Percentiles rank a stretch among this genome's conserved stretches.
Evolutionary conservation across 2,113 vertebrate genomes (phyloP).

Genomic region (Notarius lentiginosus): DNA sequence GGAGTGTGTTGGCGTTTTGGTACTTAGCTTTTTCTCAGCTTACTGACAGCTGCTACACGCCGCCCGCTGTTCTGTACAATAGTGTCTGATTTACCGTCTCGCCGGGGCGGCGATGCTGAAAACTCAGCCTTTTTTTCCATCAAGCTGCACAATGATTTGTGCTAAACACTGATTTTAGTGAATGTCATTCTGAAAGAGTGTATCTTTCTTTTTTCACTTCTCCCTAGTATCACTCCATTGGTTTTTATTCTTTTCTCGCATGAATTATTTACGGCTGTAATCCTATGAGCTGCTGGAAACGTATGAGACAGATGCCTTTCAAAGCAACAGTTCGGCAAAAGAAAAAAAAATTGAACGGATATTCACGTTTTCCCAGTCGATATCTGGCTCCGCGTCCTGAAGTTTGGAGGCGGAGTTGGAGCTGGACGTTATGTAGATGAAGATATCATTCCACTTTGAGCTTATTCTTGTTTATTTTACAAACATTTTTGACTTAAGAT

Average conservation of each 20-base stretch:
- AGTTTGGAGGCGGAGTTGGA: not conserved
- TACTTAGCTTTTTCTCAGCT: not conserved
- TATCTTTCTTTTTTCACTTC: not conserved
- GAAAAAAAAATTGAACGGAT: not conserved
- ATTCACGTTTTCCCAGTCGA: not conserved
- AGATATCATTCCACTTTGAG: not conserved
- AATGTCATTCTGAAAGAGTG: not conserved
- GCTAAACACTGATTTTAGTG: not conserved
- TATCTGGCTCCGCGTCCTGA: not conserved
- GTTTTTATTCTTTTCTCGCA: not conserved
- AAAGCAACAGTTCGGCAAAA: not conserved
- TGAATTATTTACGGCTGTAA: slow-evolving; percentile 2
- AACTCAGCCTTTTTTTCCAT: not conserved
- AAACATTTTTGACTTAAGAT: no score
- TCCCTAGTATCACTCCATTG: not conserved
- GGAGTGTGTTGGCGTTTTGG: not conserved
- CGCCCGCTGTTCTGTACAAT: slow-evolving; percentile 3
- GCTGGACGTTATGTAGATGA: not conserved
- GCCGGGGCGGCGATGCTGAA: not conserved
- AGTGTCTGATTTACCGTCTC: slow-evolving; percentile 2
- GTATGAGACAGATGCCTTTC: not conserved
- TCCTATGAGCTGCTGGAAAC: not conserved
- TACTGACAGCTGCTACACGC: slow-evolving; percentile 13
- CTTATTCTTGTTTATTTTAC: no score
- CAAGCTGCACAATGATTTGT: not conserved